Evolutionary conservation across 2,113 vertebrate genomes (phyloP), one percentile per base, ranked within the genome.

Genomic region (Panurus biarmicus): DNA sequence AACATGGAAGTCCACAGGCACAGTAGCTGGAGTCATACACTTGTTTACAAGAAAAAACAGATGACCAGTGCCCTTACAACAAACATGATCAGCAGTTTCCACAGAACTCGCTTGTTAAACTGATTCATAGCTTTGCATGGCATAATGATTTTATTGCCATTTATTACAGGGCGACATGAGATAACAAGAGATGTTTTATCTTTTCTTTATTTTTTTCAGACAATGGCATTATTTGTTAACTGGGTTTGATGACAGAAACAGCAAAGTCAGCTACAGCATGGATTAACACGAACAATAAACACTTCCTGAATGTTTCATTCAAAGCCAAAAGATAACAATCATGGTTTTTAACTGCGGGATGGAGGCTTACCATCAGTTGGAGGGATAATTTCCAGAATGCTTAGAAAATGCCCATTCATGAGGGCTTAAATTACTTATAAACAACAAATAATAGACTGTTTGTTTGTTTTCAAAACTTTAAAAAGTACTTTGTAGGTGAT

Each of bases 141-240:
- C 71, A 70, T 91, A 95, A 96, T 94, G 87, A 93, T 70, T 96
- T 94, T 89, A 80, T 93, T 94, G 58, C 47, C n/a, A 40, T 89
- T 94, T 95, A 84, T 95, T 96, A 74, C 28, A 54, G 60, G 74
- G 47, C 2, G 4, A 85, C 72, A 71, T n/a, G 57, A 79, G 69
- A 93, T 76, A 88, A 95, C 91, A 95, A 95, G 51, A 76, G 85
- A 60, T 28, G 75, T 51, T 93, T 94, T 95, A 82, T 93, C 73
- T 92, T 88, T 77, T 83, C 20, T 89, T 72, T 90, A 25, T 85
- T 85, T 94, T 90, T 93, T 91, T 74, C 51, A 91, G 28, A 95
- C 89, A 96, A 89, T 80, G 31, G n/a, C 51, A 88, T 91, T 87
- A 86, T 91, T 95, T 88, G 85, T 93, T 93, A 80, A 74, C 75